Evolutionary conservation across 2,888 invertebrate species (phyloP).

Genomic region (Notodonta ziczac): DNA sequence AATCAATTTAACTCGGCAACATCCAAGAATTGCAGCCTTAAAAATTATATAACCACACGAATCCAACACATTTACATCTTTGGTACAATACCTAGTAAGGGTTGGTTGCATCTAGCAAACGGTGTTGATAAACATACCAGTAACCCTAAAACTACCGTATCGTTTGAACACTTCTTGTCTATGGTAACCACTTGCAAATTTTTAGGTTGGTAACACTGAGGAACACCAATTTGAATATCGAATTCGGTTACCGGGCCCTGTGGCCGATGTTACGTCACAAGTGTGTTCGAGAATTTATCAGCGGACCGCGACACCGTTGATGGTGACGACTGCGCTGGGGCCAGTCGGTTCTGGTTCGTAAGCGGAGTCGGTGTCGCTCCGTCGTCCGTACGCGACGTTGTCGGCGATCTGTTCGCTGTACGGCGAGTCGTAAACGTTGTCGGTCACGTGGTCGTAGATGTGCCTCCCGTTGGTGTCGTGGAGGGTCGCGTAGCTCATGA

Average conservation of each 20-base stretch:
- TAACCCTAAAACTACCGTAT: constrained; percentile 48
- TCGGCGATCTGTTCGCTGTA: constrained; percentile 86
- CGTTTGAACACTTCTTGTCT: constrained; percentile 58
- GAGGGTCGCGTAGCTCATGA: constrained; percentile 94
- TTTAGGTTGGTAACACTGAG: constrained; percentile 40
- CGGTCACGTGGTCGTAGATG: constrained; percentile 83
- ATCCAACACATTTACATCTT: constrained; percentile 82
- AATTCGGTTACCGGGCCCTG: constrained; percentile 38
- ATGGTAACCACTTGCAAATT: constrained; percentile 40
- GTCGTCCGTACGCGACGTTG: constrained; percentile 73
- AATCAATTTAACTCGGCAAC: neutral
- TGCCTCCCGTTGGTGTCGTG: constrained; percentile 87
- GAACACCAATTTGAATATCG: constrained; percentile 41
- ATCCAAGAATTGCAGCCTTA: constrained; percentile 43
- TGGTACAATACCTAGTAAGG: constrained; percentile 80
- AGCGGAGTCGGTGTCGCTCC: constrained; percentile 77
- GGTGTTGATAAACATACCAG: constrained; percentile 25
- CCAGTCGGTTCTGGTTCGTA: constrained; percentile 89
- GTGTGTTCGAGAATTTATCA: constrained; percentile 58
- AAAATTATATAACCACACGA: constrained; percentile 49
- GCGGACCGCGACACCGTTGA: constrained; percentile 94
- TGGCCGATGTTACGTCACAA: constrained; percentile 8
- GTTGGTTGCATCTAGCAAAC: constrained; percentile 55
- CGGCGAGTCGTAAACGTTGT: constrained; percentile 91
- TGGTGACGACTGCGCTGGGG: constrained; percentile 88